Conservation (phyloP, 2,113 vertebrate species). For the Indicator indicator region DNA sequence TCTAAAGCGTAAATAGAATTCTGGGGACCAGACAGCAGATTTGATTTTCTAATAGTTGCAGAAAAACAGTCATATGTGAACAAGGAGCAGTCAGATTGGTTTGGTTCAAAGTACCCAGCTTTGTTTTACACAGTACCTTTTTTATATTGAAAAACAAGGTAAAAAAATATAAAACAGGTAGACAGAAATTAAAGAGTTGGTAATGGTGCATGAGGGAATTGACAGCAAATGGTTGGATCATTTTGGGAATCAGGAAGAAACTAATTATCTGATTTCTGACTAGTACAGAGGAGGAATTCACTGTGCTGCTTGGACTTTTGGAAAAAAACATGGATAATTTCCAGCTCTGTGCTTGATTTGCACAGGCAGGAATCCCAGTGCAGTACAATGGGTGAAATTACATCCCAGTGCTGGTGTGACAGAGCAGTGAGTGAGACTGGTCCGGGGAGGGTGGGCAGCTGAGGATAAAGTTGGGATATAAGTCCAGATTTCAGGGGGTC, state of each 20-base stretch:
- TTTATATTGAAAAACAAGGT: background rate
- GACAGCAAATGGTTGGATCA: background rate
- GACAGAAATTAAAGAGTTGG: background rate
- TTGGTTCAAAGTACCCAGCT: background rate
- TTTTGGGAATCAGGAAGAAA: background rate
- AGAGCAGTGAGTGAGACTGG: background rate
- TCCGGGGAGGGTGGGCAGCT: background rate
- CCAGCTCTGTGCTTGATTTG: background rate
- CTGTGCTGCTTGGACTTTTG: background rate
- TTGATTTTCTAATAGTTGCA: background rate
- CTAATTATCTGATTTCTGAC: background rate
- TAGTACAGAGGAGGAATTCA: background rate
- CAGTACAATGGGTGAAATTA: background rate
- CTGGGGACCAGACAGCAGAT: background rate
- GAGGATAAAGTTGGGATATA: background rate
- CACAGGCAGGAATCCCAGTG: background rate
- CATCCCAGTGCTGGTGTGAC: background rate
- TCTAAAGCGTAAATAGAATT: background rate
- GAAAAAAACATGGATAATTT: background rate
- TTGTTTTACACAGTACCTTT: background rate
- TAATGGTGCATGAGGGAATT: background rate
- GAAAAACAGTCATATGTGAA: background rate
- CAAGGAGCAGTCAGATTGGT: background rate
- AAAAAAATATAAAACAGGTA: background rate
- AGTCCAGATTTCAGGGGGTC: background rate